A percentile compares a stretch with the other conserved stretches of the same genome.
Evolutionary conservation across 1,140 invertebrate species (phyloP).

Genomic region (Cydia fagiglandana): DNA sequence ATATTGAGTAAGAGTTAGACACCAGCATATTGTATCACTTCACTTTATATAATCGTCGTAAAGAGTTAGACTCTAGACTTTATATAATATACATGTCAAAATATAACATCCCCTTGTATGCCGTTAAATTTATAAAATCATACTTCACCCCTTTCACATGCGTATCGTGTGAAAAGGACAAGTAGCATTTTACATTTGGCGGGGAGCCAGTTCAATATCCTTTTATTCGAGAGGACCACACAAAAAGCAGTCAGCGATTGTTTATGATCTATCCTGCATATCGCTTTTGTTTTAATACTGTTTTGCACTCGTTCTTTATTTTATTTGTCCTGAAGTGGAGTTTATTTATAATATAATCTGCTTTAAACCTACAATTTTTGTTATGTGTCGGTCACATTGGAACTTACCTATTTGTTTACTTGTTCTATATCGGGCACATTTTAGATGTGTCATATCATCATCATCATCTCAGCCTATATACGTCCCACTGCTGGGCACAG

Average conservation of each 20-base stretch:
- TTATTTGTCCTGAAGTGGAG: not conserved
- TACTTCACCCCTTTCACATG: conserved; percentile 1
- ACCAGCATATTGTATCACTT: not conserved
- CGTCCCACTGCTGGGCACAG: no score
- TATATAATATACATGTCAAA: no score
- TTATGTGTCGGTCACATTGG: no score
- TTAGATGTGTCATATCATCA: no score
- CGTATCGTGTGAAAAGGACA: conserved; percentile 2
- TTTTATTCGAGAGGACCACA: conserved; percentile 17
- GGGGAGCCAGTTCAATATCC: conserved; percentile 5
- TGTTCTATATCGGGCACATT: no score
- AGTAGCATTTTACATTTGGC: conserved; percentile 2
- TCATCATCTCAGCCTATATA: no score
- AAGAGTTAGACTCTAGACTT: no score
- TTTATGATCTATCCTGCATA: conserved; percentile 17
- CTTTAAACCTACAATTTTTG: not conserved
- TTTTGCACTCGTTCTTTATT: not conserved
- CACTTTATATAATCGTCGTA: no score
- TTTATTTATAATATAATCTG: not conserved
- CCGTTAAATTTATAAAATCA: not conserved
- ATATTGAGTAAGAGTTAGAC: not conserved
- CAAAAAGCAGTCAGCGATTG: conserved; percentile 23
- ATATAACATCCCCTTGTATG: not conserved
- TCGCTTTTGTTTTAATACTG: conserved; percentile 3
- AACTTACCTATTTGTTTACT: no score